phyloP scores from a whole-genome alignment of 2,113 vertebrate genomes.

The human (Homo sapiens) region DNA sequence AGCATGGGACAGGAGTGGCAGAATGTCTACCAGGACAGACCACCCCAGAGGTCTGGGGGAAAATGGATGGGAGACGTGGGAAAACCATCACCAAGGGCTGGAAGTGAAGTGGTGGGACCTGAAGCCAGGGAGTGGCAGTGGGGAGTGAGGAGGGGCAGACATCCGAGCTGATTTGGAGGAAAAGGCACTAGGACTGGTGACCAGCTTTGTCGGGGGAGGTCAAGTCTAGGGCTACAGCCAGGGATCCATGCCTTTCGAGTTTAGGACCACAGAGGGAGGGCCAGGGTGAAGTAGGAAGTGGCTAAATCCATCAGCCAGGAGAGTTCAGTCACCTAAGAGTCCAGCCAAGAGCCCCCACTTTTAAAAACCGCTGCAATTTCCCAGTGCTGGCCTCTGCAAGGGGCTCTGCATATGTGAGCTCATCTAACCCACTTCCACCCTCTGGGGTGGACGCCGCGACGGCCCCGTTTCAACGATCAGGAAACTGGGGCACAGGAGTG shows the following conservation, averaged over 20 bases:
- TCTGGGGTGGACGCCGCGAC: rapidly evolving
- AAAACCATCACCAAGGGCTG: neutral
- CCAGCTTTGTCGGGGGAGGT: too few species aligned
- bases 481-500: neutral
- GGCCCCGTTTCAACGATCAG: neutral
- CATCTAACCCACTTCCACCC: rapidly evolving
- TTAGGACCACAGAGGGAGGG: neutral
- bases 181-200: neutral
- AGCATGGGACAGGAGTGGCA: neutral
- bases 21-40: too few species aligned
- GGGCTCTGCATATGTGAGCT: rapidly evolving
- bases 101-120: neutral
- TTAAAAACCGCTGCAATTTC: rapidly evolving
- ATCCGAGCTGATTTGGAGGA: rapidly evolving
- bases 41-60: too few species aligned
- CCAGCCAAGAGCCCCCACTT: neutral
- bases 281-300: neutral
- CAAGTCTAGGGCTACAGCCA: neutral
- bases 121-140: neutral
- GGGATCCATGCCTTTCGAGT: neutral
- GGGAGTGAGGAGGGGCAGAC: rapidly evolving
- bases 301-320: neutral
- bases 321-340: neutral
- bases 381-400: too few species aligned
- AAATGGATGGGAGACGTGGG: neutral